Evolutionary conservation across 2,888 invertebrate species (phyloP).

Genomic region (Conchocele bisecta): DNA sequence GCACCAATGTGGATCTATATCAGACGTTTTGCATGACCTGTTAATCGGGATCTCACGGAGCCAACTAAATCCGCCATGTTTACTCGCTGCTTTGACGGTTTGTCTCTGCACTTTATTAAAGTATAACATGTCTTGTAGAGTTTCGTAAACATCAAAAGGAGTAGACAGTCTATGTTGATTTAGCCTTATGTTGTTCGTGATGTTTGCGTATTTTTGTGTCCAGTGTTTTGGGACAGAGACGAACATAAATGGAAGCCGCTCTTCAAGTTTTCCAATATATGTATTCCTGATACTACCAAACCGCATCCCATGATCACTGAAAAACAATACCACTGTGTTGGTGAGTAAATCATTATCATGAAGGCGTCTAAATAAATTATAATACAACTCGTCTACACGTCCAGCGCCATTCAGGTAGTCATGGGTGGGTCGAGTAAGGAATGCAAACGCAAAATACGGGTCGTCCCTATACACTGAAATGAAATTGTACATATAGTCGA

Average conservation of each 20-base stretch:
- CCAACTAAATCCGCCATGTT: conserved; percentile 86
- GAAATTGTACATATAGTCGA: conserved; percentile 86
- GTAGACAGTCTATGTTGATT: conserved; percentile 89
- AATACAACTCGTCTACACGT: conserved; percentile 88
- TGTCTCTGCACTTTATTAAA: conserved; percentile 40
- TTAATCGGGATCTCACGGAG: conserved; percentile 89
- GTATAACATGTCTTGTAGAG: conserved; percentile 87
- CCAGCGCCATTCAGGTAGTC: conserved; percentile 91
- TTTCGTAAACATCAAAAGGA: conserved; percentile 92
- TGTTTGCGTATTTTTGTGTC: conserved; percentile 85
- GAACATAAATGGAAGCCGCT: conserved; percentile 91
- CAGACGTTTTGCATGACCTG: conserved; percentile 90
- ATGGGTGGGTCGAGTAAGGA: conserved; percentile 92
- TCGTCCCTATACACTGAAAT: conserved; percentile 85
- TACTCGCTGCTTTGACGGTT: conserved; percentile 12
- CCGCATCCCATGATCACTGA: conserved; percentile 95
- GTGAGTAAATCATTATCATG: conserved; percentile 73
- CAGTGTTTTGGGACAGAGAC: conserved; percentile 90
- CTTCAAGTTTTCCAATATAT: conserved; percentile 90
- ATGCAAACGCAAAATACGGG: conserved; percentile 91
- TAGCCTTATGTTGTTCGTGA: conserved; percentile 86
- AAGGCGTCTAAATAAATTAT: conserved; percentile 85
- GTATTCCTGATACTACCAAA: conserved; percentile 93
- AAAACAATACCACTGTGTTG: conserved; percentile 72
- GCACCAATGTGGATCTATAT: conserved; percentile 93